phyloP scores from a whole-genome alignment of 2,113 vertebrate genomes.

The Dolichotis patagonum region DNA sequence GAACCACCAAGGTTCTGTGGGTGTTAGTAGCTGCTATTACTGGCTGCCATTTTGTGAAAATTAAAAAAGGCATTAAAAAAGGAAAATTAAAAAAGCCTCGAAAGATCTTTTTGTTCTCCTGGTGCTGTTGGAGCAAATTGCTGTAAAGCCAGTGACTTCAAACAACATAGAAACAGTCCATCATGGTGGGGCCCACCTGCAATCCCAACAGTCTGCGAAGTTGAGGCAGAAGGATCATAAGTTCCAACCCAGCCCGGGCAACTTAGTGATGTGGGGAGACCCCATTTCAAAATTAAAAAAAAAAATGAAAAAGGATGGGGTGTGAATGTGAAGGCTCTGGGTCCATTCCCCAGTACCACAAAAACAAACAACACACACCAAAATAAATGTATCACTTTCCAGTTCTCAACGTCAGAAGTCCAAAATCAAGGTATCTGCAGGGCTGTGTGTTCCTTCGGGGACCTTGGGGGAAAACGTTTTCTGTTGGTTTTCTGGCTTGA shows the following conservation, averaged over 20 bases:
- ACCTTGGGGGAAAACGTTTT: neutral
- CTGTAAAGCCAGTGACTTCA: neutral
- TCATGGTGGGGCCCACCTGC: neutral
- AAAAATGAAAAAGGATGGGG: neutral
- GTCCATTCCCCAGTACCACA: neutral
- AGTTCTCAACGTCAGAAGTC: neutral
- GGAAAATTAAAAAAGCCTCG: neutral
- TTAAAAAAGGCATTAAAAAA: neutral
- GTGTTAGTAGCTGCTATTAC: neutral
- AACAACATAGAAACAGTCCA: neutral
- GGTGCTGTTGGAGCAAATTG: neutral
- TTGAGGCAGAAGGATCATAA: neutral
- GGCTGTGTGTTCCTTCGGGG: neutral
- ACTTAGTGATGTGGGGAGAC: neutral
- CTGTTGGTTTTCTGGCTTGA: neutral
- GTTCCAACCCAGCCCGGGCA: neutral
- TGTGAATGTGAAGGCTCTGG: neutral
- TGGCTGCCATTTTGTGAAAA: neutral
- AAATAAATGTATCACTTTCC: neutral
- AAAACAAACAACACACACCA: neutral
- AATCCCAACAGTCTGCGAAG: neutral
- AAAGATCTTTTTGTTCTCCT: neutral
- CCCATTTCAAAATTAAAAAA: neutral
- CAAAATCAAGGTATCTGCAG: neutral
- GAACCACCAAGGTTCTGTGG: neutral